These are phyloP conservation scores for Loripinus fragilis DNA, from an alignment of 2,888 invertebrate species.

Conservation along the genomic window DNA sequence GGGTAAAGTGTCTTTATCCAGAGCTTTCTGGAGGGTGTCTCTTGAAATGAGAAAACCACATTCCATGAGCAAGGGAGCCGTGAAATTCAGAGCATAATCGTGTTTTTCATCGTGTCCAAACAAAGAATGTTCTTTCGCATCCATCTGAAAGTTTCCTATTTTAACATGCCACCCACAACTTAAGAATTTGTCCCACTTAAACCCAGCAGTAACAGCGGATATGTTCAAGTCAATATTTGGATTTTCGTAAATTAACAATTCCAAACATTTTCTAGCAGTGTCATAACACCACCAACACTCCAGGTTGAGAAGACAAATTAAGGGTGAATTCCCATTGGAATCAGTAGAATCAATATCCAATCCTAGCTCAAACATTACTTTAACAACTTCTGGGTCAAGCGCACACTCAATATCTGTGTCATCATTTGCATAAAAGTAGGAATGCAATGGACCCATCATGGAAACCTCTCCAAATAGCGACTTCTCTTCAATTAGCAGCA, in stretches of 20 bases:
- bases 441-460: background rate
- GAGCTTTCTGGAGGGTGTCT: background rate
- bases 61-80: background rate
- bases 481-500: background rate
- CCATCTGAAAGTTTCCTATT: background rate
- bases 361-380: background rate
- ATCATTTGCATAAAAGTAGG: background rate
- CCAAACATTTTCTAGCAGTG: background rate
- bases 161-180: background rate
- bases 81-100: background rate
- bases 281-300: background rate
- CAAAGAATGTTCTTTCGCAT: background rate
- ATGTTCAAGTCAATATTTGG: background rate
- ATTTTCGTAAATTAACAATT: slow-evolving; percentile 1
- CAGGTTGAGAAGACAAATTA: background rate
- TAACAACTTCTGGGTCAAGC: background rate
- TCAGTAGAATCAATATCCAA: background rate
- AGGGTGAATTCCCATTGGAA: background rate
- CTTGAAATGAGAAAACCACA: background rate
- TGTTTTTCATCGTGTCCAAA: background rate
- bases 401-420: background rate
- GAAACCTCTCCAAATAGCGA: background rate
- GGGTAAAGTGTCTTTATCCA: background rate
- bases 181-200: background rate
- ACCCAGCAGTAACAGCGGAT: background rate